A percentile compares a stretch with the other conserved stretches of the same genome.
Conservation (phyloP, 2,888 invertebrate genomes). For the Tipula confusa region DNA sequence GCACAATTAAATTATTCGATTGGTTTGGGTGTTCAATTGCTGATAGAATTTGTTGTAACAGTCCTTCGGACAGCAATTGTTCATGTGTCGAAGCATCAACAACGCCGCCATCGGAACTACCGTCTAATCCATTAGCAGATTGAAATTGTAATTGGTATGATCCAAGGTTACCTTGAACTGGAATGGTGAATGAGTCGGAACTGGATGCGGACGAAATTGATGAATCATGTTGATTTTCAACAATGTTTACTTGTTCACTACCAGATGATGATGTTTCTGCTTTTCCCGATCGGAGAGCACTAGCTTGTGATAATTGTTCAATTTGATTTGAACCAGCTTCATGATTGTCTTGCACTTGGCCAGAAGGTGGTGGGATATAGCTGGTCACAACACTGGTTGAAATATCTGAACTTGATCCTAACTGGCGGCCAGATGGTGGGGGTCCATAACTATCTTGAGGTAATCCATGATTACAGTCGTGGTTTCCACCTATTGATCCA, state of each 20-base stretch:
- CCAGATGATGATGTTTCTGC: not conserved
- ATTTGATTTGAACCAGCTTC: slow-evolving; percentile 40
- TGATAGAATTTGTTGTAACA: slow-evolving; percentile 73
- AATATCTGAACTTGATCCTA: not conserved
- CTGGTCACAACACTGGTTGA: slow-evolving; percentile 32
- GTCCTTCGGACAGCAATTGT: slow-evolving; percentile 70
- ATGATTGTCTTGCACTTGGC: slow-evolving; percentile 40
- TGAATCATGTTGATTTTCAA: not conserved
- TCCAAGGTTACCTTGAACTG: slow-evolving; percentile 57
- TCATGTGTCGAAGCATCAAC: slow-evolving; percentile 61
- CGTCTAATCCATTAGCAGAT: slow-evolving; percentile 56
- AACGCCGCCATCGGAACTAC: slow-evolving; percentile 45
- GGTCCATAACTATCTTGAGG: slow-evolving; percentile 37
- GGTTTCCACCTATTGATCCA: not conserved
- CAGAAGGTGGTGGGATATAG: slow-evolving; percentile 40
- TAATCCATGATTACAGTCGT: slow-evolving; percentile 47
- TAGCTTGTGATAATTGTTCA: not conserved
- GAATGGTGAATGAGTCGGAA: slow-evolving; percentile 48
- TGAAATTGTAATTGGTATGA: slow-evolving; percentile 75
- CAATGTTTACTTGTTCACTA: not conserved
- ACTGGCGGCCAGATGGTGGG: slow-evolving; percentile 41
- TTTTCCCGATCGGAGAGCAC: slow-evolving; percentile 7
- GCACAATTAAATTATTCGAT: slow-evolving; percentile 13
- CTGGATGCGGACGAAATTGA: not conserved
- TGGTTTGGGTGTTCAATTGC: slow-evolving; percentile 70